A percentile compares a stretch with the other conserved stretches of the same genome.
Conservation (phyloP, 23 tunicate species). For the Trididemnum miniatum region DNA sequence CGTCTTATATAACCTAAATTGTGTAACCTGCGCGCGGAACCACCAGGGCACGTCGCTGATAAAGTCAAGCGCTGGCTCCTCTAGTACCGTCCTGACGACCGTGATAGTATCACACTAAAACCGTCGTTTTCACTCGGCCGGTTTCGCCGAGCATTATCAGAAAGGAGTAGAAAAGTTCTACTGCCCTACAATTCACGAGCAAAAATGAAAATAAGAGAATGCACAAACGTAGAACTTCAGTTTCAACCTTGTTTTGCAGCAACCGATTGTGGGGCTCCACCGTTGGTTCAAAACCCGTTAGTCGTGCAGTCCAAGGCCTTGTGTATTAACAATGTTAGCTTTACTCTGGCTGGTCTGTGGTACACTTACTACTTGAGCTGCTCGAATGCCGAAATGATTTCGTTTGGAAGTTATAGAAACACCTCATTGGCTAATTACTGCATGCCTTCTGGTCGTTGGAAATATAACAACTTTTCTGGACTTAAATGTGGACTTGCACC, state of each 20-base stretch:
- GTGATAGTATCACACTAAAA: too few relatives aligned
- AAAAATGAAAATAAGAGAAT: too few relatives aligned
- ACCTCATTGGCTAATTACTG: constrained; percentile 4
- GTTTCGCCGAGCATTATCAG: too few relatives aligned
- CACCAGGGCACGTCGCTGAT: too few relatives aligned
- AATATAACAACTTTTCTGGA: constrained; percentile 15
- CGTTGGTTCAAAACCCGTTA: neutral
- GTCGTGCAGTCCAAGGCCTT: neutral
- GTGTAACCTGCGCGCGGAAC: too few relatives aligned
- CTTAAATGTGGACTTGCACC: neutral
- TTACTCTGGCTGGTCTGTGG: neutral
- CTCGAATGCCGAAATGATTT: neutral
- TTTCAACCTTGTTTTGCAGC: neutral
- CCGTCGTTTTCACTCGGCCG: too few relatives aligned
- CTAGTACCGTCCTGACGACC: too few relatives aligned
- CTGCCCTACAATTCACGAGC: too few relatives aligned
- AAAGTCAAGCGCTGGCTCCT: too few relatives aligned
- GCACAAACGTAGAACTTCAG: too few relatives aligned
- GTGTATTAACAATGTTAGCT: neutral
- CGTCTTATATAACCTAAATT: too few relatives aligned
- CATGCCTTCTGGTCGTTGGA: constrained; percentile 14
- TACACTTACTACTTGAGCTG: neutral
- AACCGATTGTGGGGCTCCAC: neutral
- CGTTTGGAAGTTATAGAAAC: neutral
- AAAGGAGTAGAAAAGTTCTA: too few relatives aligned